Base-by-base conservation (phyloP, 2,888 invertebrate genomes). In the Chelonus formosanus region DNA sequence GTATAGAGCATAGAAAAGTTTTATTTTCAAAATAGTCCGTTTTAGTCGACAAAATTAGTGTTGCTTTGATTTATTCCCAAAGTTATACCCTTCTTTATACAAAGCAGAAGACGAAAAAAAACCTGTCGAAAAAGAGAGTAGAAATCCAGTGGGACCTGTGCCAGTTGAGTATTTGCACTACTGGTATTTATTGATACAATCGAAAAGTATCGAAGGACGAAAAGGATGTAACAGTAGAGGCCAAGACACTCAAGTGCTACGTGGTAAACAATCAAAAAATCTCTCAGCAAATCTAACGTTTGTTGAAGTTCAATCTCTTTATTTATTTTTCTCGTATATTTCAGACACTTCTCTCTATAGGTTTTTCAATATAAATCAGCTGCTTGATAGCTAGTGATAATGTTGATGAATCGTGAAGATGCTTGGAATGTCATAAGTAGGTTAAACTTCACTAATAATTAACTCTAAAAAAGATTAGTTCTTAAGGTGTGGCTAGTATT, bases 401-500 rank as follows among this genome's bases (percentile, higher is more conserved):
- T 48, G 8, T 44, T 44, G 44, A 44, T 44, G 44, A 6, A 44
- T 44, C 31, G 5, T 48, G 6, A 3, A 4, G 1, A 4, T 20
- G 31, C 10, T 48, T 10, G 20, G 20, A 10, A 48, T 31, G 10
- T 10, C 48, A 44, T n/a, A 6, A 48, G 48, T 31, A 20, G 20
- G 48, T 48, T 48, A 48, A 48, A 6, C 5, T 6, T 48, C 10
- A 20, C 10, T 20, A 48, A 10, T 48, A 10, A 10, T 20, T 20
- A 48, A 10, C 6, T 53, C 34, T 40, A 34, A 53, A 61, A 35
- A 63, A 34, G 50, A 52, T 31, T 32, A 40, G 54, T 63, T 75
- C 76, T 80, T 78, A 79, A 74, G 72, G 71, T 70, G 74, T 70
- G 66, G 56, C 75, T 70, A 74, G 57, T 74, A 77, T 80, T 80